Evolutionary conservation across 2,888 invertebrate species (phyloP).

Genomic region (Drosophila aldrichi): DNA sequence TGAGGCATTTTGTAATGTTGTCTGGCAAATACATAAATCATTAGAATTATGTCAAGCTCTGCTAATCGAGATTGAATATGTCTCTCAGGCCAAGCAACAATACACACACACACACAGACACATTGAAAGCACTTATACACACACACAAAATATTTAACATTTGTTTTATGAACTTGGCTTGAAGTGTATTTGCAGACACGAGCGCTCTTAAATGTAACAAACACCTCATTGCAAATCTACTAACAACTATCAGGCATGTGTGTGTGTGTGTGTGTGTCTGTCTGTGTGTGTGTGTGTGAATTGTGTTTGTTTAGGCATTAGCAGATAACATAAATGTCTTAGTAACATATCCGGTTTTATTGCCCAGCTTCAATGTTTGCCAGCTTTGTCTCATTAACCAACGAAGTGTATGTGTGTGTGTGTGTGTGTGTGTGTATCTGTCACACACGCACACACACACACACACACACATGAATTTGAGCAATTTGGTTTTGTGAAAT

Average conservation of each 20-base stretch:
- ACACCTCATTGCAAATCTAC: conserved; percentile 71
- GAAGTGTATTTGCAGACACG: conserved; percentile 49
- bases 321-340: conserved; percentile 78
- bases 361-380: conserved; percentile 56
- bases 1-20: conserved; percentile 70
- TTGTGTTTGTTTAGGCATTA: conserved; percentile 57
- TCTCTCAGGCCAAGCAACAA: conserved; percentile 21
- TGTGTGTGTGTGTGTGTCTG: no score
- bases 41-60: conserved; percentile 72
- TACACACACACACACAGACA: conserved; percentile 16
- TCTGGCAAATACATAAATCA: conserved; percentile 72
- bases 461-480: no score
- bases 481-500: conserved; percentile 64
- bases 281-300: conserved; percentile 10
- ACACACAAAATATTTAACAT: conserved; percentile 48
- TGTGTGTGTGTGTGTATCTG: conserved; percentile 22
- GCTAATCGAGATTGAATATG: conserved; percentile 75
- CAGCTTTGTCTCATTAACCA: conserved; percentile 72
- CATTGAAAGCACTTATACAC: conserved; percentile 29
- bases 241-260: conserved; percentile 44
- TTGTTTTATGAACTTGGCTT: conserved; percentile 72
- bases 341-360: conserved; percentile 79
- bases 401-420: conserved; percentile 16
- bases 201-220: conserved; percentile 62
- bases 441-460: conserved; percentile 26